phyloP scores from a whole-genome alignment of 1,140 invertebrate species.

The Oscheius sp. region DNA sequence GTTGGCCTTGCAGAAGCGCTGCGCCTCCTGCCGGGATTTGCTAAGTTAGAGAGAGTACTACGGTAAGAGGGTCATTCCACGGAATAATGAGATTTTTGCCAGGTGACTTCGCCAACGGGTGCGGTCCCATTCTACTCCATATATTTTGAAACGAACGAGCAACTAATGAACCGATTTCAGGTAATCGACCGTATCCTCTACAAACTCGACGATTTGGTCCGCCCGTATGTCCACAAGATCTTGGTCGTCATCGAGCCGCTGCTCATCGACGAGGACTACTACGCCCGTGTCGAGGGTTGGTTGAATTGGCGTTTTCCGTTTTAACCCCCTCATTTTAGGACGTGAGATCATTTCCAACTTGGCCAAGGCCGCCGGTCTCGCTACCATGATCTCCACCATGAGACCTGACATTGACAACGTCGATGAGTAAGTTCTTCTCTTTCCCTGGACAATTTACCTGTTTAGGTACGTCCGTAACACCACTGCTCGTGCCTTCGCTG shows the following conservation, averaged over 20 bases:
- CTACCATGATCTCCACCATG: conserved; percentile 99
- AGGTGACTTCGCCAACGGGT: background rate
- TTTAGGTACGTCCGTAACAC: conserved; percentile 84
- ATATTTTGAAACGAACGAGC: background rate
- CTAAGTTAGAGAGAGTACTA: background rate
- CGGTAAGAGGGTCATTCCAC: background rate
- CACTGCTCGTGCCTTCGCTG: conserved; percentile 95
- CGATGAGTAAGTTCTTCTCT: conserved; percentile 75
- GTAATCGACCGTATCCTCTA: conserved; percentile 98
- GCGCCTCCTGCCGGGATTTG: background rate
- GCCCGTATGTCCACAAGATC: conserved; percentile 97
- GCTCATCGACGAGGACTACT: conserved; percentile 99
- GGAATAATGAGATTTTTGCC: background rate
- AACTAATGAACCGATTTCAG: background rate
- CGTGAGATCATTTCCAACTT: conserved; percentile 99
- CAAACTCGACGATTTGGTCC: conserved; percentile 94
- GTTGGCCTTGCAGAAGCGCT: background rate
- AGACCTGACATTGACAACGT: conserved; percentile 99
- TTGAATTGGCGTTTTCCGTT: conserved; percentile 13
- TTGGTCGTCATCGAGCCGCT: conserved; percentile 97
- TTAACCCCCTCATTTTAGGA: conserved; percentile 64
- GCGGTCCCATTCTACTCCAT: background rate
- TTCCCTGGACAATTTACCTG: background rate
- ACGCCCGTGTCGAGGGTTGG: conserved; percentile 95
- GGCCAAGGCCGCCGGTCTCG: conserved; percentile 97